phyloP scores from a whole-genome alignment of 2,797 vertebrate species.

The Eupleurogrammus muticus region DNA sequence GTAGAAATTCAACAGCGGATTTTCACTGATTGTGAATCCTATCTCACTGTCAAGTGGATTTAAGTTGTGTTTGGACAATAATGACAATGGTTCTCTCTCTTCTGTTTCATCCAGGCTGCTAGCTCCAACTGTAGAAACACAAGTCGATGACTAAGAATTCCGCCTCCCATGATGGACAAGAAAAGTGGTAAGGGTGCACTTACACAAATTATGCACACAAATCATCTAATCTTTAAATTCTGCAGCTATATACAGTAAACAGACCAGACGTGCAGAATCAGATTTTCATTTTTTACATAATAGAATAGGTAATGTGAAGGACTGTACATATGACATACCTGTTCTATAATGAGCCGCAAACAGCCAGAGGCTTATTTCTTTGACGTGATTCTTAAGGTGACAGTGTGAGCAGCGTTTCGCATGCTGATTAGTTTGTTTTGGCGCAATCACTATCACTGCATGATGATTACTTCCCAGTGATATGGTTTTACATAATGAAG shows the following conservation, averaged over 20 bases:
- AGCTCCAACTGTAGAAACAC: slow-evolving; percentile 70
- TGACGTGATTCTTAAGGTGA: slow-evolving; percentile 57
- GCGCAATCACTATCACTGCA: slow-evolving; percentile 70
- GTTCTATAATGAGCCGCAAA: slow-evolving; percentile 20
- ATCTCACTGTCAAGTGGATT: not conserved
- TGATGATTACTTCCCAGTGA: slow-evolving; percentile 72
- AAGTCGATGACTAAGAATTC: slow-evolving; percentile 83
- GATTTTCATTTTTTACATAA: not conserved
- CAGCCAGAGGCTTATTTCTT: slow-evolving; percentile 43
- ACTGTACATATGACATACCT: no score
- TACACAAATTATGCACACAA: slow-evolving; percentile 39
- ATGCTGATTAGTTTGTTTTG: slow-evolving; percentile 74
- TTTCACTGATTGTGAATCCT: not conserved
- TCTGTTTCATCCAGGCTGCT: slow-evolving; percentile 71
- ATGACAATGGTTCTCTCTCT: slow-evolving; percentile 17
- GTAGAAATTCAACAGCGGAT: slow-evolving; percentile 3
- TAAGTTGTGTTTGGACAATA: slow-evolving; percentile 3
- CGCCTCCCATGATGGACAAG: slow-evolving; percentile 86
- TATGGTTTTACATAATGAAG: slow-evolving; percentile 73
- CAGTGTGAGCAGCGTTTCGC: slow-evolving; percentile 57
- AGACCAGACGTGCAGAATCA: no score
- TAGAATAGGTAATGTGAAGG: slow-evolving; percentile 17
- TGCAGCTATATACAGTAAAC: slow-evolving; percentile 3
- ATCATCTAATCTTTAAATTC: slow-evolving; percentile 7
- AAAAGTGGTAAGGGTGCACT: slow-evolving; percentile 83